Evolutionary conservation across 2,113 vertebrate genomes (phyloP), one percentile per base, ranked within the genome.

Genomic region (Dendropsophus ebraccatus): DNA sequence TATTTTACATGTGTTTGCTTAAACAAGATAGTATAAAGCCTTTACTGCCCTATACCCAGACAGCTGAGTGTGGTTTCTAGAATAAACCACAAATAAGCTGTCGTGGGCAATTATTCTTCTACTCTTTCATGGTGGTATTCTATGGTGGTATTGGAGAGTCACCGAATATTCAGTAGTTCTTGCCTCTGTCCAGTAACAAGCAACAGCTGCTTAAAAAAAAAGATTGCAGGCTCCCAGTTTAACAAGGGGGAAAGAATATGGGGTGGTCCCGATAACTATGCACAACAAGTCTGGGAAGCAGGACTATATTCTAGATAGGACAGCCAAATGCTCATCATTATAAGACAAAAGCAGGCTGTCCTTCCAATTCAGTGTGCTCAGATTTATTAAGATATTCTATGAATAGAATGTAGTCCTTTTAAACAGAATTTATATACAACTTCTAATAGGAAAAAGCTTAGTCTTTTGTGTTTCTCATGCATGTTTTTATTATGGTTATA

Each of bases 61-160:
- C 78, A 82, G 83, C 69, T 30, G 30, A 87, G 6, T 35, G 78
- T 76, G 35, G 86, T 84, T 60, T 82, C 76, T 83, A 87, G 52
- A 1, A 1, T 76, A 88, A 65, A 78, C 54, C 77, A 72, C 21
- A 86, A 87, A 56, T 86, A 82, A 4, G 14, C 85, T 88, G 9
- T 81, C 52, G 73, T 62, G 69, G 4, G 70, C 41, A 82, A 72
- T 79, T 81, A 88, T 88, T 88, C 52, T 49, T 58, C 84, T 82
- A 87, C 78, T 17, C 87, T 32, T 28, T 81, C 81, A 56, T 32
- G 82, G 87, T 89, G 76, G 78, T 81, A 72, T 56, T 72, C 89
- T 13, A 56, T 77, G 52, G 86, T 87, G 41, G 76, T 88, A 79
- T 81, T 89, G 81, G 56, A 84, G 87, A 89, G 88, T 83, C 62